Evolutionary conservation across 2,797 vertebrate species (phyloP), one percentile per base, ranked within the genome.

Genomic region (Brachymystax lenok): DNA sequence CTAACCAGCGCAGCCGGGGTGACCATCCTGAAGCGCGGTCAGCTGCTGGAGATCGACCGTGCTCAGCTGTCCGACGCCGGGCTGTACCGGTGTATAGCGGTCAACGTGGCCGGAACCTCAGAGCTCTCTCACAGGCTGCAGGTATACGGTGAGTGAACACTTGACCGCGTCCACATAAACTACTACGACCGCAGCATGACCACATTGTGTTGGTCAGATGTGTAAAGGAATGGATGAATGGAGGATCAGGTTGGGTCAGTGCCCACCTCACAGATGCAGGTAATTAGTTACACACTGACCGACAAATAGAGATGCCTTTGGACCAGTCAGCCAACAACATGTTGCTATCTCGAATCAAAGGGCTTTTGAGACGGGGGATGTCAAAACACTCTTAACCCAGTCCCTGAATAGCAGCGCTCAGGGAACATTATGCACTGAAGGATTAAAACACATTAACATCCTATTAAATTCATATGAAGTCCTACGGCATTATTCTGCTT

Each of bases 51-150:
- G 85, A 93, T 99, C 0, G 94, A 95, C 72, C 95, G 84, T 0
- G 94, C 95, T 2, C 96, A 97, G 79, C 90, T 98, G 68, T 92
- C 95, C 0, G 97, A 99, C 30, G 87, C 96, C 0, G 98, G 98
- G 16, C 46, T 95, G 2, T 99, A 99, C 89, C 95, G 92, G 83
- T 99, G 98, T 81, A 90, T 95, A n/a, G 98, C 96, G 0, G 86
- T 95, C 70, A 99, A 97, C 75, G 75, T 95, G 2, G 98, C 95
- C 0, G 98, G 98, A 80, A 89, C 87, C 0, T 93, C 96, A 0
- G 96, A 98, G 77, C 79, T 96, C 54, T 91, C 93, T 71, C 96
- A 97, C 77, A 95, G 81, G 69, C 94, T 99, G 13, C 96, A 97
- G 84, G 96, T 99, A 78, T 95, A 96, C 1, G 96, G 98, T 99